These are phyloP conservation scores for Catamblyrhynchus diadema DNA, from an alignment of 2,797 vertebrate genomes.

Conservation along the genomic window DNA sequence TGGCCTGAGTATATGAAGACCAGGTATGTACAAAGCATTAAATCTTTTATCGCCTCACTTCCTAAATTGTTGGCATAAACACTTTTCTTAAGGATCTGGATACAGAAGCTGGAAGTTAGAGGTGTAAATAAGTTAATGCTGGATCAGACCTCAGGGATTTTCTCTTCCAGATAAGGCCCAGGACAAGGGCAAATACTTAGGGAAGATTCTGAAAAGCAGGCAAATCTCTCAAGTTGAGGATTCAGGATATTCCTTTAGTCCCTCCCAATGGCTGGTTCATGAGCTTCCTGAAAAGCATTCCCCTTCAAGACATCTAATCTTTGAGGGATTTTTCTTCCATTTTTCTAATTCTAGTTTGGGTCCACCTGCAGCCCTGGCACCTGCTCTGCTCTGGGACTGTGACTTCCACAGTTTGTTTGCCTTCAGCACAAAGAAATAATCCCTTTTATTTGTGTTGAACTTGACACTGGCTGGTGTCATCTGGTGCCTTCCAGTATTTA, in stretches of 20 bases:
- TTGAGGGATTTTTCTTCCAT: not conserved
- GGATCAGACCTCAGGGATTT: not conserved
- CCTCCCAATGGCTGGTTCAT: not conserved
- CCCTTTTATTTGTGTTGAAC: not conserved
- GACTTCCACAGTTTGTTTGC: not conserved
- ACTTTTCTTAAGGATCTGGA: not conserved
- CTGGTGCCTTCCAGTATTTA: not conserved
- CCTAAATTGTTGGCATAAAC: not conserved
- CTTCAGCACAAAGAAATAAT: not conserved
- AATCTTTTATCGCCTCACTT: not conserved
- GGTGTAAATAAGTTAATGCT: not conserved
- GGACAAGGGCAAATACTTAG: not conserved
- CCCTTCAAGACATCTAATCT: not conserved
- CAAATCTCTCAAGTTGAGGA: not conserved
- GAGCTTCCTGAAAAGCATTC: not conserved
- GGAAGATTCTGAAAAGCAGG: not conserved
- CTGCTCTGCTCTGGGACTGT: not conserved
- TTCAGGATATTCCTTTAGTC: not conserved
- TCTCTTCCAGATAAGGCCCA: not conserved
- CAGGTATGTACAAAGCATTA: not conserved
- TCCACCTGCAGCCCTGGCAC: not conserved
- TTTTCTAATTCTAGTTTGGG: not conserved
- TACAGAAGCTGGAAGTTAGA: not conserved
- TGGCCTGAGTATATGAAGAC: not conserved
- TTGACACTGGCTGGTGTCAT: not conserved